These are phyloP conservation scores for Bufo bufo DNA, from an alignment of 2,113 vertebrate species.

Conservation along the genomic window DNA sequence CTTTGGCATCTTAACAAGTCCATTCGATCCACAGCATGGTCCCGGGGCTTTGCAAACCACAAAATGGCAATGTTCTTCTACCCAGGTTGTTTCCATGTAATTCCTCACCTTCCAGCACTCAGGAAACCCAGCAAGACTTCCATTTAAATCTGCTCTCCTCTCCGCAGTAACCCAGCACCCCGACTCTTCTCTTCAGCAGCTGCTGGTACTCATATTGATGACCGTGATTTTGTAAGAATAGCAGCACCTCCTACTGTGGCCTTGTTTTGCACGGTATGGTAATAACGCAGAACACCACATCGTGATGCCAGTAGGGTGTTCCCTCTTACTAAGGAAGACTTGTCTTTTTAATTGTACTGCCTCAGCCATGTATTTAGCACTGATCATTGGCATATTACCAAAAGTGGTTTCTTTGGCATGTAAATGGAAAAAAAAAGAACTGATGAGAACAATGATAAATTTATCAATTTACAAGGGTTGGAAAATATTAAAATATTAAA, in stretches of 20 bases:
- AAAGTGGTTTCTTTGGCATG: constrained; percentile 23
- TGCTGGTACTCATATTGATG: constrained; percentile 61
- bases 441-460: not conserved
- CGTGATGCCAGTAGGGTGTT: constrained; percentile 3
- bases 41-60: constrained; percentile 63
- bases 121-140: constrained; percentile 66
- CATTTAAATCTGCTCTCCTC: constrained; percentile 60
- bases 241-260: constrained; percentile 65
- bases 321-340: constrained; percentile 53
- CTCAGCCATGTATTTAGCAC: constrained; percentile 13
- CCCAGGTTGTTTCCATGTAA: constrained; percentile 49
- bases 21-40: constrained; percentile 61
- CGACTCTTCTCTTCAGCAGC: constrained; percentile 63
- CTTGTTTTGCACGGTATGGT: constrained; percentile 65
- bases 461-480: not conserved
- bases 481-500: not conserved
- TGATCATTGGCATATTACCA: constrained; percentile 28
- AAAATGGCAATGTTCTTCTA: constrained; percentile 57
- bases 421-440: not conserved
- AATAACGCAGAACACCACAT: constrained; percentile 61
- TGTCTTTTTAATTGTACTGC: constrained; percentile 27
- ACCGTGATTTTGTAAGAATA: constrained; percentile 68
- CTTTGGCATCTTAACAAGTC: constrained; percentile 57
- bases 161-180: constrained; percentile 62
- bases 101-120: constrained; percentile 63